phyloP scores from a whole-genome alignment of 2,113 vertebrate genomes.

The Cercocebus atys region DNA sequence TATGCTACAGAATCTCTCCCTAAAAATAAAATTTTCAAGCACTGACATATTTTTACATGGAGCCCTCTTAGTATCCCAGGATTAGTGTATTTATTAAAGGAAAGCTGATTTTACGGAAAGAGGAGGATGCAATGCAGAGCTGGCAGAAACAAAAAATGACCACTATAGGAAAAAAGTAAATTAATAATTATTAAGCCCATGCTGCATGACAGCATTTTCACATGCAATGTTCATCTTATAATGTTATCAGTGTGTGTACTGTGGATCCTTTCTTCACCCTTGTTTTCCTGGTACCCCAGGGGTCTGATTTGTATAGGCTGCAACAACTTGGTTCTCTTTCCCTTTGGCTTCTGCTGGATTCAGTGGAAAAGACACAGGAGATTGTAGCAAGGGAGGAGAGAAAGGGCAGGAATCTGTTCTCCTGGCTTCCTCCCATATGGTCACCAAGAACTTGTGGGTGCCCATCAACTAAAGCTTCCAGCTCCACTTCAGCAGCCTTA shows the following conservation, averaged over 20 bases:
- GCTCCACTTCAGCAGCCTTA: not conserved
- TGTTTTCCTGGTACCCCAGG: not conserved
- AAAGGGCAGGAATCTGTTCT: not conserved
- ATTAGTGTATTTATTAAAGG: not conserved
- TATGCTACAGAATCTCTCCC: not conserved
- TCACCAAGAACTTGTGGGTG: not conserved
- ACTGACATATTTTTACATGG: not conserved
- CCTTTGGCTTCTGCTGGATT: not conserved
- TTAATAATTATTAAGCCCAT: not conserved
- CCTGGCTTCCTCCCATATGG: not conserved
- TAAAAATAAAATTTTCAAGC: not conserved
- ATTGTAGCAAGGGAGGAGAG: not conserved
- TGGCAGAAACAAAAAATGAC: not conserved
- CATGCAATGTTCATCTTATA: not conserved
- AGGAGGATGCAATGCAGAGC: not conserved
- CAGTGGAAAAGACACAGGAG: not conserved
- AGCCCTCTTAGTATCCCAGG: not conserved
- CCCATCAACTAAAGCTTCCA: not conserved
- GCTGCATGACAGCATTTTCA: not conserved
- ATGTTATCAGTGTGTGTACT: not conserved
- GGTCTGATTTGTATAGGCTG: not conserved
- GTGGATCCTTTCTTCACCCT: not conserved
- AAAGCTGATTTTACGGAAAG: not conserved
- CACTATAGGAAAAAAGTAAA: not conserved
- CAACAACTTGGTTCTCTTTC: not conserved